Base-by-base conservation (phyloP, 2,797 vertebrate genomes). In the Aulostomus chinensis region DNA sequence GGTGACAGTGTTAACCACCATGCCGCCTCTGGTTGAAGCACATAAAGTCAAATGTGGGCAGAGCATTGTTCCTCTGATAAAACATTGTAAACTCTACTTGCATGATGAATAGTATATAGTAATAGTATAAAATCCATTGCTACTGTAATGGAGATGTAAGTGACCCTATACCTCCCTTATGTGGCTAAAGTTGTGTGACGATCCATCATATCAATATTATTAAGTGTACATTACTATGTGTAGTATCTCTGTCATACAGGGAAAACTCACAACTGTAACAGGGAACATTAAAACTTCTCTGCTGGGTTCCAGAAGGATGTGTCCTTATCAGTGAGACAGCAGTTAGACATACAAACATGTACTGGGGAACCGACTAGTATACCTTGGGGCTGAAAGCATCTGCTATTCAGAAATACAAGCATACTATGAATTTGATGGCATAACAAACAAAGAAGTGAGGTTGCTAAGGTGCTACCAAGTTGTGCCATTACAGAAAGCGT, bases 271-370 rank as follows among this genome's bases (percentile, higher is more conserved):
- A 59, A 46, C 22, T 29, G 43, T 39, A 34, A 32, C 34, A 58
- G 68, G 15, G 52, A 49, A 56, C 31, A 4, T 4, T 29, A 58
- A 0, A 21, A 62, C 60, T 48, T 25, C 35, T 72, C 52, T 7
- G 3, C 51, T 15, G 42, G 71, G 80, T 80, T 78, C 76, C 35
- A 9, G 48, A 9, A 62, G 84, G 78, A 76, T 67, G 59, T 38
- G 33, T 64, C 49, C 66, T 81, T 74, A 80, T 74, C 73, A 80
- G 60, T 1, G 46, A 73, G 59, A 59, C 73, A 52, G 72, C 76
- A 76, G 76, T 64, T 67, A 80, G 66, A 73, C 68, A 73, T 62
- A 68, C 79, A 77, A 74, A 83, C 55, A 78, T 13, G 61, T 58
- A 33, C 4, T 4, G 41, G 48, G 68, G 66, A 73, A 57, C 66